phyloP scores from a whole-genome alignment of 2,797 vertebrate genomes.

The Periparus ater region DNA sequence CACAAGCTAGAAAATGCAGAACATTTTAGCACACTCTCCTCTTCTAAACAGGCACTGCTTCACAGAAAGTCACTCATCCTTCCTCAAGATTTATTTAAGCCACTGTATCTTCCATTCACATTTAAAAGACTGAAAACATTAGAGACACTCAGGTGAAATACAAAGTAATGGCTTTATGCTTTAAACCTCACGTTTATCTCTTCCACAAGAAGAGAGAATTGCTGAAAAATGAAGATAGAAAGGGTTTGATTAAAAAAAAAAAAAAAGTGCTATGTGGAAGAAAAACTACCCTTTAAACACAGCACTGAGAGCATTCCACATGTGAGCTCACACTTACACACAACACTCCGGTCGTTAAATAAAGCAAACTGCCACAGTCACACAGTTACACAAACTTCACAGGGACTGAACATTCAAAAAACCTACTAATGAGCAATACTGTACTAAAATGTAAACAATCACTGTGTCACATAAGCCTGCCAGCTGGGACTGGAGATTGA shows the following conservation, averaged over 20 bases:
- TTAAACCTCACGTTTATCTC: slow-evolving; percentile 40
- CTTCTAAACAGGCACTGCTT: slow-evolving; percentile 11
- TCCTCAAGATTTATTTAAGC: slow-evolving; percentile 2
- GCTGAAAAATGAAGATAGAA: slow-evolving; percentile 17
- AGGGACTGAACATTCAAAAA: slow-evolving; percentile 42
- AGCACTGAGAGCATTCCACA: slow-evolving; percentile 40
- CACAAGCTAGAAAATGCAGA: neutral
- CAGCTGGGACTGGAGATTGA: slow-evolving; percentile 39
- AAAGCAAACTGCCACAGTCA: slow-evolving; percentile 66
- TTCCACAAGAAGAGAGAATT: slow-evolving; percentile 54
- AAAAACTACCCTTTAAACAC: slow-evolving; percentile 66
- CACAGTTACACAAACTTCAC: slow-evolving; percentile 11
- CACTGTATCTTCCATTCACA: neutral
- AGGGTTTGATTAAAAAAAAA: slow-evolving; percentile 10
- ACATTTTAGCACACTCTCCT: neutral
- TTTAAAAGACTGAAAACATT: neutral
- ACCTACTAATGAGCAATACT: slow-evolving; percentile 38
- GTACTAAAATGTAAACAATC: slow-evolving; percentile 58
- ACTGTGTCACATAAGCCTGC: slow-evolving; percentile 65
- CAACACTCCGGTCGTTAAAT: neutral
- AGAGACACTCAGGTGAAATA: slow-evolving; percentile 52
- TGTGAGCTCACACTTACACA: slow-evolving; percentile 20
- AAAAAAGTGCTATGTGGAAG: slow-evolving; percentile 57
- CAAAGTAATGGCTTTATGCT: slow-evolving; percentile 45
- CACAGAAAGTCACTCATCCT: slow-evolving; percentile 16